These are phyloP conservation scores for Pseudeuparius sepicola DNA, from an alignment of 2,888 invertebrate genomes.

Conservation along the genomic window DNA sequence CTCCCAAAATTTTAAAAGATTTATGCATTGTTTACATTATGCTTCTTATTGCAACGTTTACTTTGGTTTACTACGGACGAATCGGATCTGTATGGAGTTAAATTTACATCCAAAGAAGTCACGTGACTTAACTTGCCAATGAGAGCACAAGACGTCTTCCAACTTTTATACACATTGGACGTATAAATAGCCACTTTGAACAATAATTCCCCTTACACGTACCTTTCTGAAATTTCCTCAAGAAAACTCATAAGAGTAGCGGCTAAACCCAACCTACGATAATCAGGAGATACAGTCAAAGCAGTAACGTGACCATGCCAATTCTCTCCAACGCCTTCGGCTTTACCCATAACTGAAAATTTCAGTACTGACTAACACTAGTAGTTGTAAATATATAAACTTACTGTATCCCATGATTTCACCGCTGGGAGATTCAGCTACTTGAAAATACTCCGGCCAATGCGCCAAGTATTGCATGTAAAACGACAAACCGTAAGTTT, in stretches of 20 bases:
- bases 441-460: slow-evolving; percentile 98
- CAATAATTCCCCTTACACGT: too few species aligned
- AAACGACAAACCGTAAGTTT: slow-evolving; percentile 92
- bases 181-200: too few species aligned
- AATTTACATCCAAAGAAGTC: too few species aligned
- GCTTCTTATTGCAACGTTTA: too few species aligned
- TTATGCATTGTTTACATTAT: too few species aligned
- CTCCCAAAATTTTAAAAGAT: too few species aligned
- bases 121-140: too few species aligned
- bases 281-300: slow-evolving; percentile 90
- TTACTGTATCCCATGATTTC: slow-evolving; percentile 98
- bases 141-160: too few species aligned
- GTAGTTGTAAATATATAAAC: slow-evolving; percentile 4
- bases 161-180: too few species aligned
- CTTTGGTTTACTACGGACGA: too few species aligned
- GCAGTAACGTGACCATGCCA: slow-evolving; percentile 99
- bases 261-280: slow-evolving; percentile 83
- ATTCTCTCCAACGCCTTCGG: slow-evolving; percentile 89
- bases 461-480: slow-evolving; percentile 96
- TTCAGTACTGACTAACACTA: not conserved
- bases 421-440: slow-evolving; percentile 90
- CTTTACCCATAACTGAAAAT: slow-evolving; percentile 94
- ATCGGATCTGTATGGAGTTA: too few species aligned
- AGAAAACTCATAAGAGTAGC: slow-evolving; percentile 87
- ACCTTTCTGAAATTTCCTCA: slow-evolving; percentile 95